Conservation (phyloP, 2,113 vertebrate genomes). For the Coreoperca whiteheadi region DNA sequence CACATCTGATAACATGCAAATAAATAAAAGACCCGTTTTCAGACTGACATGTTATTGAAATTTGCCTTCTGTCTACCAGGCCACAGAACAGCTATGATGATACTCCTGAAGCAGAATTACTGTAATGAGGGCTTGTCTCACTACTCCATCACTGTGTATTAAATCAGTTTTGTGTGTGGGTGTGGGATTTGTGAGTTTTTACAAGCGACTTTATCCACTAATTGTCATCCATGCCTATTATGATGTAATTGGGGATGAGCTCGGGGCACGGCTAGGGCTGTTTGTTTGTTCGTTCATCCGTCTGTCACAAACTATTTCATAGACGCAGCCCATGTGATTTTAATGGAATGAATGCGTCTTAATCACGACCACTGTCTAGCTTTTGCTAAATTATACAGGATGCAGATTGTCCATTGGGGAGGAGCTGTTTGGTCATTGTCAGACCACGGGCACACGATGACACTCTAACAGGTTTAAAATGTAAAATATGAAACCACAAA, state of each 20-base stretch:
- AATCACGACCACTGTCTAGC: background rate
- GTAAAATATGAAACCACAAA: background rate
- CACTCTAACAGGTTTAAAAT: background rate
- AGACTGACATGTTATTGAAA: background rate
- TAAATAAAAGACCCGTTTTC: background rate
- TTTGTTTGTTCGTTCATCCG: slow-evolving; percentile 13
- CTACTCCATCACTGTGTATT: slow-evolving; percentile 1
- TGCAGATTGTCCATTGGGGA: background rate
- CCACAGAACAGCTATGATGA: background rate
- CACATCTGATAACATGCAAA: background rate
- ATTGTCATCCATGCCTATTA: background rate
- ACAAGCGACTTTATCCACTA: slow-evolving; percentile 5
- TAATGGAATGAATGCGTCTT: background rate
- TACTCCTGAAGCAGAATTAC: slow-evolving; percentile 1
- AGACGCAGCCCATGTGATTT: slow-evolving; percentile 6
- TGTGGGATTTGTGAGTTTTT: background rate
- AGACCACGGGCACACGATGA: background rate
- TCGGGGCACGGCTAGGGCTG: background rate
- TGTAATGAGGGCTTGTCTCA: background rate
- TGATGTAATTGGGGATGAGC: background rate
- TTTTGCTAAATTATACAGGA: background rate
- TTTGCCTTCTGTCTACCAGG: background rate
- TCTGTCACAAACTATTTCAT: background rate
- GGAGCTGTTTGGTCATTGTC: background rate
- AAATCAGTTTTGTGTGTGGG: background rate